Base-by-base conservation (phyloP, 2,888 invertebrate species). In the Drosophila niveifrons region DNA sequence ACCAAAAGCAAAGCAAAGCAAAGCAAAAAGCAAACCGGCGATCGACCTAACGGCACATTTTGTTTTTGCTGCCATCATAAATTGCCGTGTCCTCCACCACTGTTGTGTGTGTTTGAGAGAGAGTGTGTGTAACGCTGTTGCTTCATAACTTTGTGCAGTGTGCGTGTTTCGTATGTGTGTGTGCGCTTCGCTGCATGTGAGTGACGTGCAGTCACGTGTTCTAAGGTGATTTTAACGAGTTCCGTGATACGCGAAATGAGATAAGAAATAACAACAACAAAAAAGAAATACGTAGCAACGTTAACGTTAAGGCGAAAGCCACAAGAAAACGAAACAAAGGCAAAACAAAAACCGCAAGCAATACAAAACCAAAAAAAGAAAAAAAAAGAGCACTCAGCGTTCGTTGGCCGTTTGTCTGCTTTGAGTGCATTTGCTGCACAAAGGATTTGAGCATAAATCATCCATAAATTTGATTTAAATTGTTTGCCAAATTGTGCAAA, bases 221-320 rank as follows among this genome's bases (percentile, higher is more conserved):
- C 72, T 76, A 77, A 88, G 88, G 82, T 87, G 89, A 87, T 86
- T 87, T 86, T 89, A 89, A 87, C 85, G 88, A 88, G 89, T 81
- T 86, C 82, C 89, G 77, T 77, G 82, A 88, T 89, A 87, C 85
- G 82, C 85, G 80, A 82, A 79, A 76, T 72, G 57, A 84, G 88
- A 85, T 89, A 85, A 85, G 82, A 72, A 84, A 76, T 71, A 70
- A 63, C 57, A 58, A 10, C 31, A 31, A 4, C n/a, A 36, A 70
- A 63, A 55, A 59, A 34, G 70, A 72, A 72, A 58, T 28, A 47
- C 15, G 23, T 44, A 64, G 48, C 64, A 64, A 66, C 56, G 31
- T 52, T 52, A 64, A 66, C 56, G 31, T 52, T 52, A 47, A 52
- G 52, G 39, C 61, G 63, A 64, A 61, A 66, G 63, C 34, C 65